phyloP scores from a whole-genome alignment of 1,140 invertebrate species.

The Micrasema longulum region DNA sequence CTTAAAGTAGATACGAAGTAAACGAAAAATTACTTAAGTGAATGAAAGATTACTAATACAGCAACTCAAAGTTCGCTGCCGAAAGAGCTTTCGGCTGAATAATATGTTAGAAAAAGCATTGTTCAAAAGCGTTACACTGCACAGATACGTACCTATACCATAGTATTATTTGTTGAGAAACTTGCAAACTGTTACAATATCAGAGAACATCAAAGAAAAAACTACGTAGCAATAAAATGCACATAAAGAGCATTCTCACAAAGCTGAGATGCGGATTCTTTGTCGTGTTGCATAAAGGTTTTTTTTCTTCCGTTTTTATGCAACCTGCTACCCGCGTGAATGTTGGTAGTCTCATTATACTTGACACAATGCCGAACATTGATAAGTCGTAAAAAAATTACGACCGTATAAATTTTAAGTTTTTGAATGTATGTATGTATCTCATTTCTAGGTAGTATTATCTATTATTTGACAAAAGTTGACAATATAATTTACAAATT shows the following conservation, averaged over 20 bases:
- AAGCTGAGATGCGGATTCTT: conserved; percentile 23
- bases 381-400: conserved; percentile 16
- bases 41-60: neutral
- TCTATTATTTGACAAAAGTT: no score
- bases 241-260: conserved; percentile 35
- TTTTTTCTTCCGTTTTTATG: conserved; percentile 36
- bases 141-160: neutral
- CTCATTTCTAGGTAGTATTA: no score
- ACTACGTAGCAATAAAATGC: conserved; percentile 19
- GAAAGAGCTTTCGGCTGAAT: neutral
- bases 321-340: neutral
- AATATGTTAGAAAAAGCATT: neutral
- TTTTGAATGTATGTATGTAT: no score
- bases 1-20: neutral
- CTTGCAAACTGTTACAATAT: neutral
- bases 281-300: conserved; percentile 9
- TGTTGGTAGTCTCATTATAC: neutral
- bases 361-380: no score
- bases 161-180: neutral
- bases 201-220: conserved; percentile 7
- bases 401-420: no score
- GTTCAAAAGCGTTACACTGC: neutral
- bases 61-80: no score
- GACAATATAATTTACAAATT: no score
- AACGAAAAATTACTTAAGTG: neutral